These are phyloP conservation scores for Cataglyphis hispanica DNA, from an alignment of 1,140 invertebrate genomes.

Conservation along the genomic window DNA sequence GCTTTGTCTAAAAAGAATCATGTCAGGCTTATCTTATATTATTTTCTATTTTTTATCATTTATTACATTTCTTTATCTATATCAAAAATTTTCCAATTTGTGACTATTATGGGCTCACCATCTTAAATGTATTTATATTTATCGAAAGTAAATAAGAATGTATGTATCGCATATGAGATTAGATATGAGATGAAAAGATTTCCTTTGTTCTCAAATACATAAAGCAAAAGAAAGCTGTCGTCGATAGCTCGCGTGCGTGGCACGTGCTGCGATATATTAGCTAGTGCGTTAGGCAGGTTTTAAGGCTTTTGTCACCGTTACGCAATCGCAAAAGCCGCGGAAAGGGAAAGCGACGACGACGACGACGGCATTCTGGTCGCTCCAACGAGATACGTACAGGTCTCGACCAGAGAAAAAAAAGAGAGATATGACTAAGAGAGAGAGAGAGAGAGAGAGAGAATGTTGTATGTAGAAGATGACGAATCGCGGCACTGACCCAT, in stretches of 20 bases:
- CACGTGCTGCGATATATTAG: constrained; percentile 62
- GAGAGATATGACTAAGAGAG: constrained; percentile 16
- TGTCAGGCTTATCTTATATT: background rate
- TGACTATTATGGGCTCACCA: background rate
- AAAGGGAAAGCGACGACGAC: constrained; percentile 78
- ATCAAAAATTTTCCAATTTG: background rate
- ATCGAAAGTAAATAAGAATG: background rate
- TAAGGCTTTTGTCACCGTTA: constrained; percentile 63
- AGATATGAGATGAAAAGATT: constrained; percentile 12
- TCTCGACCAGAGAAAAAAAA: too few species aligned
- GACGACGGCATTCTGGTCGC: constrained; percentile 58
- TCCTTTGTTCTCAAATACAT: constrained; percentile 37
- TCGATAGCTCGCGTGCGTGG: constrained; percentile 46
- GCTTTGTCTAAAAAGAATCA: too few species aligned
- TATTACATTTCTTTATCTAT: background rate
- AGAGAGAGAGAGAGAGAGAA: constrained; percentile 39
- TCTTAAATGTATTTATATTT: background rate
- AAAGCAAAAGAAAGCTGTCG: constrained; percentile 48
- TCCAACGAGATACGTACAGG: constrained; percentile 54
- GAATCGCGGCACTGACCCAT: constrained; percentile 77
- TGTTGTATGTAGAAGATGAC: constrained; percentile 26
- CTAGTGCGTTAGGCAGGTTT: constrained; percentile 27
- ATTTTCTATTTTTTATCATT: too few species aligned
- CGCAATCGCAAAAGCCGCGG: constrained; percentile 72
- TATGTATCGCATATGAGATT: background rate